Base-by-base conservation (phyloP, 30 jellyfish, hydroid and myxozoan genomes). In the Aurelia coerulea region DNA sequence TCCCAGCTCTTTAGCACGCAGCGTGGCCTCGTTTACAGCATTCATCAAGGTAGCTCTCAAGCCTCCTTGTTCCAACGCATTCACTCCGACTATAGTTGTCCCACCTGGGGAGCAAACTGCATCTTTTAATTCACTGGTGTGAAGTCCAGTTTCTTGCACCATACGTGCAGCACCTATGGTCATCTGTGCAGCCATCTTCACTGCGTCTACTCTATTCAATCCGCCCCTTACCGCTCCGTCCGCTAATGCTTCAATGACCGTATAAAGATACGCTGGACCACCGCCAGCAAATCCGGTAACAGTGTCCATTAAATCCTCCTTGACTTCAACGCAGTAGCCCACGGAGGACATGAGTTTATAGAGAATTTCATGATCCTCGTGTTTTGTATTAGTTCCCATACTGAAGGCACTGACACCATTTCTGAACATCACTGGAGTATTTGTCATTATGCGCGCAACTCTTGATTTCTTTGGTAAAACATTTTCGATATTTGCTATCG, bases 201-300 rank as follows among this genome's bases (percentile, higher is more conserved):
- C 81, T 8, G 97, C 97, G 15, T 89, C 97, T 2, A 29, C 74
- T 37, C 97, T 65, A 81, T 50, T 74, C 41, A 89, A 53, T 7
- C 97, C 97, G 18, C 97, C 97, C 62, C 93, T 64, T 16, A 89
- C 97, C 13, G 97, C 97, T 37, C 97, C 97, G 59, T 89, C 97
- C 23, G 97, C 97, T 23, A 89, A 65, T 17, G 95, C 96, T 32
- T 91, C 97, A 23, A 91, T 84, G 33, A 91, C 95, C 41, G 78
- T 87, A 56, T 91, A 91, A 19, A 85, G n/a, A 49, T 84, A 91
- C 2, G 97, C 97, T 41, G 97, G 97, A n/a, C 97, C 97, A n/a
- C 92, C 92, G 19, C 97, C 97, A 14, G 96, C 93, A 64, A 91
- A 86, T 13, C 96, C 97, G 10, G 97, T 83, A 12, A 91, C 90